Evolutionary conservation across 2,113 vertebrate species (phyloP), one percentile per base, ranked within the genome.

Genomic region (Theristicus caerulescens): DNA sequence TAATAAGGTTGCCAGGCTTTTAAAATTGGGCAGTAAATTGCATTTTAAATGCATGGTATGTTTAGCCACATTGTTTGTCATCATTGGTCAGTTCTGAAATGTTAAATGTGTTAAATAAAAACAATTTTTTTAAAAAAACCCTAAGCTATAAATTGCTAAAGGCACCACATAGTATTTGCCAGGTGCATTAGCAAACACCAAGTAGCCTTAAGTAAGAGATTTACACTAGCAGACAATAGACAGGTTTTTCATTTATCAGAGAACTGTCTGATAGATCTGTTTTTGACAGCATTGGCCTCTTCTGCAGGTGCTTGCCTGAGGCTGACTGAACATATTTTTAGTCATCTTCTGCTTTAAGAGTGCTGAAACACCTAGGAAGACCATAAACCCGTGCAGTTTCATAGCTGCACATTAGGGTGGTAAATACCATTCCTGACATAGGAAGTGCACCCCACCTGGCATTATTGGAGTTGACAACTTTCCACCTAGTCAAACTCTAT

Each of bases 261-360:
- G 44, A 58, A 36, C 64, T 77, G 71, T 76, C 51, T 73, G 73
- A 82, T 76, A 80, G 57, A 65, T 89, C 77, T 89, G 25, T 1
- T 95, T 96, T 79, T 94, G 95, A 96, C 80, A 88, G 61, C 57
- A 21, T 31, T 64, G 61, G 57, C 66, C 51, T 85, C 58, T 80
- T 94, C 83, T 95, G 94, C 95, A 96, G 86, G 73, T 95, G 92
- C 73, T 83, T 93, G 88, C 95, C 95, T 91, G 59, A 67, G 92
- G 96, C 90, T 58, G 65, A 22, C 61, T 49, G 42, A 92, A 78
- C 44, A 21, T 74, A 73, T 52, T 93, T 96, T 83, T 18, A 82
- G 47, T 91, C 59, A 57, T 86, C 2, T 3, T 93, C 61, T 74
- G n/a, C 78, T 79, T 77, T 80, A 55, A 66, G 64, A 83, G 42